These are phyloP conservation scores for Sula dactylatra DNA, from an alignment of 2,113 vertebrate species.

Conservation along the genomic window DNA sequence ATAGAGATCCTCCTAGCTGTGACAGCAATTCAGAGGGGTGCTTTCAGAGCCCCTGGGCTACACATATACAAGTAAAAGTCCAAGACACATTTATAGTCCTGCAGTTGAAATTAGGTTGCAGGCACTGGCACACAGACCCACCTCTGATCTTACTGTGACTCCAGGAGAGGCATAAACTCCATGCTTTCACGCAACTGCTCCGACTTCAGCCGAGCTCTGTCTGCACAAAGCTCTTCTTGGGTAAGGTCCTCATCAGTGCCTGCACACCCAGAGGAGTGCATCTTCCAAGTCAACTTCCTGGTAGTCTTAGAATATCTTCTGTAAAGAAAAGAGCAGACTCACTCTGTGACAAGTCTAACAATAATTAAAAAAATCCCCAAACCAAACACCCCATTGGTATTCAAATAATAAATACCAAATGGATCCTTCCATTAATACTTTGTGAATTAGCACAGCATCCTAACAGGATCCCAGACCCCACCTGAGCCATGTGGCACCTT, in stretches of 20 bases:
- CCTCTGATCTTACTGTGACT: neutral
- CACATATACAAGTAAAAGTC: no score
- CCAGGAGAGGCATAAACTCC: neutral
- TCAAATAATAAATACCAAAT: no score
- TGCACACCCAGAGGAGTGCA: neutral
- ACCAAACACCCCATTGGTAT: neutral
- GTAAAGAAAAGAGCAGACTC: neutral
- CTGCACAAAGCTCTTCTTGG: neutral
- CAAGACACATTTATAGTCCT: neutral
- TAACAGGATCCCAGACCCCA: neutral
- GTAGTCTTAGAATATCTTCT: neutral
- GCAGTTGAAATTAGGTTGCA: neutral
- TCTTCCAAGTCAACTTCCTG: neutral
- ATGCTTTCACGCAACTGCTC: neutral
- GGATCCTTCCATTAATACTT: neutral
- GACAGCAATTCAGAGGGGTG: neutral
- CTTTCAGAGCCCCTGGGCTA: neutral
- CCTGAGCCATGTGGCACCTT: accelerated
- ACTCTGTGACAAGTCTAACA: neutral
- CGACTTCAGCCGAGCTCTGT: neutral
- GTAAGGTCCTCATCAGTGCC: neutral
- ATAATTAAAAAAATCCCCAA: neutral
- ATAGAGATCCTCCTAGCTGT: neutral
- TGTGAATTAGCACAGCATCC: neutral
- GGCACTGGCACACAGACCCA: neutral